A percentile compares a stretch with the other conserved stretches of the same genome.
Conservation (phyloP, 2,797 vertebrate genomes). For the Emydoidea blandingii region DNA sequence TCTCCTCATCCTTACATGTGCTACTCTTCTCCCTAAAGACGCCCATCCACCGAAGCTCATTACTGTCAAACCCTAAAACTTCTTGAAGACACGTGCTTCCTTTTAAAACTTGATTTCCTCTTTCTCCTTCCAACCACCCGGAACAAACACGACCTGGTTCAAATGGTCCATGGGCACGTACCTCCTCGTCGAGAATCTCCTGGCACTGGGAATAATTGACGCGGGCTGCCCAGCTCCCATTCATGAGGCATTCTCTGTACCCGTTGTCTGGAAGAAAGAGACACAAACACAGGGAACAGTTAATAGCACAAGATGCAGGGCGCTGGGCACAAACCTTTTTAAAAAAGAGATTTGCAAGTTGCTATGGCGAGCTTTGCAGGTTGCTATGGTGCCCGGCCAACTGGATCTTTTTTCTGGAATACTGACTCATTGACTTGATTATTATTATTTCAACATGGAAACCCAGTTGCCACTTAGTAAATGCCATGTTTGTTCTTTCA, state of each 20-base stretch:
- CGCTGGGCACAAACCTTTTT: neutral
- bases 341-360: too few relatives aligned
- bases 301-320: fast-evolving
- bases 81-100: neutral
- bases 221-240: conserved; percentile 93
- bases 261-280: conserved; percentile 87
- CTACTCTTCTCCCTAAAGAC: neutral
- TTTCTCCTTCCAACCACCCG: neutral
- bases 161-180: conserved; percentile 54
- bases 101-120: neutral
- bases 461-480: neutral
- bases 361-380: neutral
- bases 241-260: conserved; percentile 90
- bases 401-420: neutral
- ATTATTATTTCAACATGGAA: neutral
- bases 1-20: neutral
- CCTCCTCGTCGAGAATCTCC: conserved; percentile 94
- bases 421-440: neutral
- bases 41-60: neutral
- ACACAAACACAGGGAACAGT: neutral
- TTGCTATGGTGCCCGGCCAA: neutral
- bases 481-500: neutral
- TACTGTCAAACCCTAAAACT: neutral
- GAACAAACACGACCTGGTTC: neutral
- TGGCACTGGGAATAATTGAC: conserved; percentile 97